These are phyloP conservation scores for Xyrauchen texanus DNA, from an alignment of 2,113 vertebrate genomes.

Conservation along the genomic window DNA sequence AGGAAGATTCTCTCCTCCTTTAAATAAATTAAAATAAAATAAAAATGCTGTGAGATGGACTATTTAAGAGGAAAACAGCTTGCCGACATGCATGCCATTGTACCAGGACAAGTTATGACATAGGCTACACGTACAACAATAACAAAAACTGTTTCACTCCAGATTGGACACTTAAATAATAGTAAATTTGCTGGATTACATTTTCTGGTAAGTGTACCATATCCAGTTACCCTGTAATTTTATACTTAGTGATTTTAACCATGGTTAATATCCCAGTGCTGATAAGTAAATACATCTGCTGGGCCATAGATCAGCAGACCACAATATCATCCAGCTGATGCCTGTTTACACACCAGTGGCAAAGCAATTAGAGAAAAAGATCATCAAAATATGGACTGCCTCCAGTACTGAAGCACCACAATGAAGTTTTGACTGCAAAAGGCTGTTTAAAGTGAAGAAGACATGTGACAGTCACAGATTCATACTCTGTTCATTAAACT, in stretches of 20 bases:
- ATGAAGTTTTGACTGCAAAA: neutral
- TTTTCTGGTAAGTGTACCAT: too few relatives aligned
- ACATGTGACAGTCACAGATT: neutral
- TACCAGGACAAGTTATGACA: too few relatives aligned
- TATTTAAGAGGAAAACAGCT: too few relatives aligned
- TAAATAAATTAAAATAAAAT: too few relatives aligned
- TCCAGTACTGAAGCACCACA: neutral
- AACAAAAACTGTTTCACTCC: too few relatives aligned
- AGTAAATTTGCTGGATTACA: too few relatives aligned
- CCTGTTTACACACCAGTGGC: slow-evolving; percentile 16
- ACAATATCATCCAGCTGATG: slow-evolving; percentile 6
- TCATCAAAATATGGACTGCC: neutral
- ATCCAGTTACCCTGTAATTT: neutral
- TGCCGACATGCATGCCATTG: too few relatives aligned
- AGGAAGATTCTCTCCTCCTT: too few relatives aligned
- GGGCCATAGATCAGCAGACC: neutral
- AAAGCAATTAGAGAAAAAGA: slow-evolving; percentile 16
- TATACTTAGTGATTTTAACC: neutral
- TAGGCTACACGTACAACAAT: too few relatives aligned
- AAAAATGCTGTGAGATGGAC: too few relatives aligned
- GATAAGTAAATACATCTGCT: neutral
- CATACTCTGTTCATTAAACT: neutral
- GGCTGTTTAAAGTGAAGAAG: neutral
- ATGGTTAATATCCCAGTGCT: neutral
- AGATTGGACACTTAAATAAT: too few relatives aligned